Evolutionary conservation across 2,888 invertebrate genomes (phyloP).

Genomic region (Tipula unca): DNA sequence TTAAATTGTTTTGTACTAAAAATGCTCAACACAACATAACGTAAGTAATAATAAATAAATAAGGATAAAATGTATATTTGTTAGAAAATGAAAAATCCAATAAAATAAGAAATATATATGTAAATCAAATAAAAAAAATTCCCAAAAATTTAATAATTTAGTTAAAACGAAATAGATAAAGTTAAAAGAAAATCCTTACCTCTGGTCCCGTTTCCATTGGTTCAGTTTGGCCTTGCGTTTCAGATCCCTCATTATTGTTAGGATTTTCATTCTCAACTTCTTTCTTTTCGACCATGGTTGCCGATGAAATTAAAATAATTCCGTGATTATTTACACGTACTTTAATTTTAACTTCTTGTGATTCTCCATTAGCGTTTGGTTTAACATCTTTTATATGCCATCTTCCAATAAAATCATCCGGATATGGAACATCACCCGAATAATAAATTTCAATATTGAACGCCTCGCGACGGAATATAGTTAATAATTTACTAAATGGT

Average conservation of each 20-base stretch:
- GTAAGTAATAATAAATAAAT: neutral
- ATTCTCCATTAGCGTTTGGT: constrained; percentile 79
- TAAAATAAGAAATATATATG: neutral
- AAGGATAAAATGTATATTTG: neutral
- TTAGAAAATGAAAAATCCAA: neutral
- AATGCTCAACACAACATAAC: neutral
- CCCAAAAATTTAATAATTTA: neutral
- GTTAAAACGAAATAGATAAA: neutral
- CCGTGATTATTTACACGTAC: constrained; percentile 91
- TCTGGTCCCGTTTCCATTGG: constrained; percentile 46
- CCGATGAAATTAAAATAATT: constrained; percentile 78
- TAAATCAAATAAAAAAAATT: neutral
- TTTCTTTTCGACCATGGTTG: constrained; percentile 72
- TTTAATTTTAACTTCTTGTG: constrained; percentile 94
- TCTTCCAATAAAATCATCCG: constrained; percentile 65
- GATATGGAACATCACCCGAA: constrained; percentile 62
- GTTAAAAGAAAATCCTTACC: constrained; percentile 32
- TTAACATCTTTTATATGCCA: constrained; percentile 76
- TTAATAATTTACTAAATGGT: constrained; percentile 90
- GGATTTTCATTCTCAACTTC: constrained; percentile 44
- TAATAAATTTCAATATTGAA: constrained; percentile 84
- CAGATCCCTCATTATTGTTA: constrained; percentile 33
- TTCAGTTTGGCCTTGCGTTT: constrained; percentile 38
- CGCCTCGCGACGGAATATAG: constrained; percentile 82
- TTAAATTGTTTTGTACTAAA: neutral